These are phyloP conservation scores for Sterrhoptilus dennistouni DNA, from an alignment of 2,113 vertebrate species.

Conservation along the genomic window DNA sequence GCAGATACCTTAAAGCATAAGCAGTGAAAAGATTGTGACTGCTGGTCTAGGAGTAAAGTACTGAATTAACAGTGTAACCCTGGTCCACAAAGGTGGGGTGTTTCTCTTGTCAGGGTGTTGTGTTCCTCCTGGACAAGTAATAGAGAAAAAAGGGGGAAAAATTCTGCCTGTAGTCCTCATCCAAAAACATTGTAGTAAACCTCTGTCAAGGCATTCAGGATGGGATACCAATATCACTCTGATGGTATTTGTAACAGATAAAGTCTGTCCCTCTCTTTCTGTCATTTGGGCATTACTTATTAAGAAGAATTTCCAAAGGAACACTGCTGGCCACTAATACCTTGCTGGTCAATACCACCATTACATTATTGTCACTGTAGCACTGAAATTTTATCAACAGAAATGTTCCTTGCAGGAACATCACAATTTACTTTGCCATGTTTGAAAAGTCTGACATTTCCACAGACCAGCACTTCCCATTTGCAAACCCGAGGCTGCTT, in stretches of 20 bases:
- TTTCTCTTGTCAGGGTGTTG: neutral
- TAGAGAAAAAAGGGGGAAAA: neutral
- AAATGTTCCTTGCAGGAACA: neutral
- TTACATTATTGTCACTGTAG: neutral
- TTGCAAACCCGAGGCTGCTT: neutral
- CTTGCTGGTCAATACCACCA: neutral
- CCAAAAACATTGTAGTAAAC: neutral
- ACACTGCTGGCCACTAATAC: neutral
- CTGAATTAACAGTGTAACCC: neutral
- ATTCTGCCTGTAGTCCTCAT: neutral
- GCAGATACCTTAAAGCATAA: neutral
- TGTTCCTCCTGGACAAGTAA: neutral
- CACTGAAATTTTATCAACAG: neutral
- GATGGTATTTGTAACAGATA: neutral
- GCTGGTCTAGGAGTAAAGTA: neutral
- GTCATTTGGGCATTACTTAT: neutral
- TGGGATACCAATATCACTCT: neutral
- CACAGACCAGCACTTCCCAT: neutral
- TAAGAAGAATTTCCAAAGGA: neutral
- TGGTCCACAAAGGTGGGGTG: neutral
- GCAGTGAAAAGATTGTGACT: neutral
- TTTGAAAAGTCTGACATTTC: slow-evolving; percentile 42
- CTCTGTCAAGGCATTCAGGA: neutral
- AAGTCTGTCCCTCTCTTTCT: neutral
- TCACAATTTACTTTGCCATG: neutral